Conservation (phyloP, 2,797 vertebrate genomes). For the Oceanodroma leucorhoa region DNA sequence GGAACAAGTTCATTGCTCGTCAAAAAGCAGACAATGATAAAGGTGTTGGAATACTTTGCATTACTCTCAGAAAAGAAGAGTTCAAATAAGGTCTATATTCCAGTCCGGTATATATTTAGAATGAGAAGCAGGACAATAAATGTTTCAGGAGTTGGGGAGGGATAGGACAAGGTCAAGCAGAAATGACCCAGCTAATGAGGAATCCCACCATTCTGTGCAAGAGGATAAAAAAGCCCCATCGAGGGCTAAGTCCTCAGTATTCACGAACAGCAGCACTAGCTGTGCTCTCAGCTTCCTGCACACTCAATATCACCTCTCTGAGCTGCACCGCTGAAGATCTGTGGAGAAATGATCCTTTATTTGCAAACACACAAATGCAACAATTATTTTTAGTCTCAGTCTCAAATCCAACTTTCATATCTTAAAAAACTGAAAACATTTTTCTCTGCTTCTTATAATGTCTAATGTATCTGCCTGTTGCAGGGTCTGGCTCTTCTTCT, state of each 20-base stretch:
- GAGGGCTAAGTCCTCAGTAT: not conserved
- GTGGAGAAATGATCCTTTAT: not conserved
- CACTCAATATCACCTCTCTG: not conserved
- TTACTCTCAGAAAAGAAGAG: not conserved
- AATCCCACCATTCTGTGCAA: not conserved
- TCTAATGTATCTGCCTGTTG: not conserved
- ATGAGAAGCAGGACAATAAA: not conserved
- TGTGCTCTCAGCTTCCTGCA: not conserved
- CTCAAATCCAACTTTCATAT: not conserved
- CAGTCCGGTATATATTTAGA: not conserved
- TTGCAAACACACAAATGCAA: not conserved
- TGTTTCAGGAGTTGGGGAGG: not conserved
- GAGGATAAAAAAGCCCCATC: not conserved
- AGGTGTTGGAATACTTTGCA: not conserved
- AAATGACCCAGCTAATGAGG: not conserved
- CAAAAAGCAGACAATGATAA: slow-evolving; percentile 14
- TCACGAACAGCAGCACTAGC: not conserved
- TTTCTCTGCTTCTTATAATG: not conserved
- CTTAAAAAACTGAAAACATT: not conserved
- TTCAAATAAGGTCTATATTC: slow-evolving; percentile 12
- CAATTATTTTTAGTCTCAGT: not conserved
- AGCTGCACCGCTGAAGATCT: not conserved
- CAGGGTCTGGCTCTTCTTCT: not conserved
- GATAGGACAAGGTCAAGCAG: not conserved
- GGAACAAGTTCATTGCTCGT: slow-evolving; percentile 26